These are phyloP conservation scores for Leistus spinibarbis DNA, from an alignment of 2,888 invertebrate species.

Conservation along the genomic window DNA sequence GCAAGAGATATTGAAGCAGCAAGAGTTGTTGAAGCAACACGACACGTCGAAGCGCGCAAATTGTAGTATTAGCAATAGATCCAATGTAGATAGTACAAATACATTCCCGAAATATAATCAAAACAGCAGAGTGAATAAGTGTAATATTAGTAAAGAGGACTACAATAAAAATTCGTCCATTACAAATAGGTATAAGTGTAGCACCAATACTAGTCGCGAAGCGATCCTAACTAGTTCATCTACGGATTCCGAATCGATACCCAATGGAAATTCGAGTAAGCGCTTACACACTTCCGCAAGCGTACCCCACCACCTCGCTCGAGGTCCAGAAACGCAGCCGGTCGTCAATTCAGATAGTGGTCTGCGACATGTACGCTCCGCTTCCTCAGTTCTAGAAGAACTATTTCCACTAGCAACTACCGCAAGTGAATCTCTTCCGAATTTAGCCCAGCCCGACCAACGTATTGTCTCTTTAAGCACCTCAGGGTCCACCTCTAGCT, in stretches of 20 bases:
- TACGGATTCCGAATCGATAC: slow-evolving; percentile 47
- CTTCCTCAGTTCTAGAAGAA: slow-evolving; percentile 64
- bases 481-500: slow-evolving; percentile 68
- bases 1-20: background rate
- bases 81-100: slow-evolving; percentile 18
- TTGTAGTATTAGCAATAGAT: background rate
- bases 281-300: slow-evolving; percentile 66
- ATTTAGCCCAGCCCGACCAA: slow-evolving; percentile 66
- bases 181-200: slow-evolving; percentile 33
- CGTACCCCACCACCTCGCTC: slow-evolving; percentile 68
- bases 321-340: slow-evolving; percentile 47
- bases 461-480: slow-evolving; percentile 42
- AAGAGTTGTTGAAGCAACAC: background rate
- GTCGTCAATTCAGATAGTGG: slow-evolving; percentile 43
- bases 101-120: slow-evolving; percentile 32
- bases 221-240: slow-evolving; percentile 46
- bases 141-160: slow-evolving; percentile 24
- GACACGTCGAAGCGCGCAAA: background rate
- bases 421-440: slow-evolving; percentile 72
- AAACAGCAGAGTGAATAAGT: slow-evolving; percentile 23
- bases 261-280: slow-evolving; percentile 50
- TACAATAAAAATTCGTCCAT: slow-evolving; percentile 37
- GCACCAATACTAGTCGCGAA: slow-evolving; percentile 14
- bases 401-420: slow-evolving; percentile 54
- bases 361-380: slow-evolving; percentile 62